Evolutionary conservation across 2,113 vertebrate species (phyloP), one percentile per base, ranked within the genome.

Genomic region (Cettia cetti): DNA sequence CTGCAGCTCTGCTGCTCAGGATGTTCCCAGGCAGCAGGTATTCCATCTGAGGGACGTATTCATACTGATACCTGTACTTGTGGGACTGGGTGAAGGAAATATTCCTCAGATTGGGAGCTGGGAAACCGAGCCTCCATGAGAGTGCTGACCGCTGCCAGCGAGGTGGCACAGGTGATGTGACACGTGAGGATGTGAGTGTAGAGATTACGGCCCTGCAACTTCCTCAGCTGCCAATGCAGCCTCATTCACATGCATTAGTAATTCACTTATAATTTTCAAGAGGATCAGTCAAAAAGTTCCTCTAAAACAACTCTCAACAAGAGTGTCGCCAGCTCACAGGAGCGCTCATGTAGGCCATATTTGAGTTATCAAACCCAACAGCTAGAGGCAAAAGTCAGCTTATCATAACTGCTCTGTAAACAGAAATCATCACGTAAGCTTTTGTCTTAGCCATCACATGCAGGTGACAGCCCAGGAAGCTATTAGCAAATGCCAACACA

Each of bases 81-180:
- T 50, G 13, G 12, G 21, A 14, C 49, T 61, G 24, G 21, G 8
- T 21, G 10, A 80, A 90, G 57, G n/a, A 91, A 84, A 44, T 63
- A 1, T 0, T 65, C 42, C 60, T 81, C 0, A 0, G 7, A 19
- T 2, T 44, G 21, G 20, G 30, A 33, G 9, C 4, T 2, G 1
- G 50, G 37, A 84, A 90, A 26, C 7, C 8, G 23, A 79, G 53
- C 30, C 21, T 86, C 24, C 0, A 0, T 39, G 49, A 79, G 52
- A 61, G 24, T 0, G 0, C 31, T 1, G 3, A n/a, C 40, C 0
- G 0, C 44, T 85, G 26, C 35, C 3, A 5, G 33, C 0, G 2
- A 60, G 35, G 40, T 91, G 16, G 22, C 2, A 1, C 0, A 0
- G 53, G 49, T 75, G 26, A 26, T 19, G 5, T 89, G 83, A 64